These are phyloP conservation scores for Lasioglossum lativentre DNA, from an alignment of 2,888 invertebrate genomes.

Conservation along the genomic window DNA sequence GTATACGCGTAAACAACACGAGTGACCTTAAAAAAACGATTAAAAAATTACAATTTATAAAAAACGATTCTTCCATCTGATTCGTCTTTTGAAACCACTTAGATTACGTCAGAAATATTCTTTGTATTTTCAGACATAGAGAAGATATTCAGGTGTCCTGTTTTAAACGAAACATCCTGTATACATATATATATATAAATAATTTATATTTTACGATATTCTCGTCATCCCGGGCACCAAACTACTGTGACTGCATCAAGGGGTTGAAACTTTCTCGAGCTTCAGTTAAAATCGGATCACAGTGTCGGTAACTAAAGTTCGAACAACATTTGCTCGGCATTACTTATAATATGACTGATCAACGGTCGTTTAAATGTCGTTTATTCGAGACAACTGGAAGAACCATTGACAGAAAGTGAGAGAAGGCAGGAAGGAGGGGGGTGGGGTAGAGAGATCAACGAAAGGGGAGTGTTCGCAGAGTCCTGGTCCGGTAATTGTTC, in stretches of 20 bases:
- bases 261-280: not conserved
- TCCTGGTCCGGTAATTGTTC: conserved; percentile 45
- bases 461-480: conserved; percentile 3
- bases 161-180: too few relatives aligned
- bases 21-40: too few relatives aligned
- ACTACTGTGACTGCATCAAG: not conserved
- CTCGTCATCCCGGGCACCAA: not conserved
- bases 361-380: conserved; percentile 25
- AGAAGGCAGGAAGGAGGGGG: not conserved
- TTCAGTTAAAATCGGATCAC: conserved; percentile 23
- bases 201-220: too few relatives aligned
- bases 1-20: too few relatives aligned
- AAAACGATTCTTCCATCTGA: too few relatives aligned
- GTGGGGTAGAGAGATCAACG: too few relatives aligned
- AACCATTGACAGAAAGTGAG: not conserved
- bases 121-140: too few relatives aligned
- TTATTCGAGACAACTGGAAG: conserved; percentile 19
- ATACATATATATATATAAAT: too few relatives aligned
- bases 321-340: conserved; percentile 31
- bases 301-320: conserved; percentile 33
- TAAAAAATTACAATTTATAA: too few relatives aligned
- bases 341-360: conserved; percentile 56
- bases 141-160: too few relatives aligned
- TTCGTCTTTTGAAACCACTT: too few relatives aligned
- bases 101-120: too few relatives aligned